Conservation (phyloP, 2,888 invertebrate species). For the Antitype chi region DNA sequence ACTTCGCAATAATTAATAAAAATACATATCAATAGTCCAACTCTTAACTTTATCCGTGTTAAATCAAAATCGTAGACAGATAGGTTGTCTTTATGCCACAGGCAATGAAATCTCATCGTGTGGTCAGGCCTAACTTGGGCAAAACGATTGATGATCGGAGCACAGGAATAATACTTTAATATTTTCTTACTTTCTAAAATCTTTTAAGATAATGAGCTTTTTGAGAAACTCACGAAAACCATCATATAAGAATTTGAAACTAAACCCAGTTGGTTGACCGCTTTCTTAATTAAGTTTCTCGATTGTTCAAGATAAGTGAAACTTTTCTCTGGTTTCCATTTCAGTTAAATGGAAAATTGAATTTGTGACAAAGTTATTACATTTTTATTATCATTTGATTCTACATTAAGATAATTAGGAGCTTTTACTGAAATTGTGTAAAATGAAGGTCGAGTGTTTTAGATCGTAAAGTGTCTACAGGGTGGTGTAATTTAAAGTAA, state of each 20-base stretch:
- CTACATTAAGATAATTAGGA: slow-evolving; percentile 49
- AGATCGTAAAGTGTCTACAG: slow-evolving; percentile 27
- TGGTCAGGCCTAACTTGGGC: not conserved
- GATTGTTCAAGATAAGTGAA: slow-evolving; percentile 37
- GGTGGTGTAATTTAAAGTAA: not conserved
- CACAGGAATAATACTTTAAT: not conserved
- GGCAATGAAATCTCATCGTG: not conserved
- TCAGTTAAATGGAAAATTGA: slow-evolving; percentile 37
- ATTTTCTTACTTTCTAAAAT: not conserved
- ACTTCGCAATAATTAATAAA: not conserved
- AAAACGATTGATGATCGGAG: not conserved
- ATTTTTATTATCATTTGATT: slow-evolving; percentile 57
- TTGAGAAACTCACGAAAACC: not conserved
- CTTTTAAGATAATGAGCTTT: slow-evolving; percentile 10
- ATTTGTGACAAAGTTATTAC: slow-evolving; percentile 41
- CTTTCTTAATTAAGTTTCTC: slow-evolving; percentile 40
- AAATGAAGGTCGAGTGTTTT: slow-evolving; percentile 29
- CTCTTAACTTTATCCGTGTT: not conserved
- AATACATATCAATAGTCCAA: not conserved
- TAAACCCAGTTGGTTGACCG: slow-evolving; percentile 29
- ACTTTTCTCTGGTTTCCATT: slow-evolving; percentile 31
- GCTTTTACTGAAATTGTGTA: slow-evolving; percentile 26
- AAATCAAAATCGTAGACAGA: not conserved
- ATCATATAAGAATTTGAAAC: slow-evolving; percentile 16
- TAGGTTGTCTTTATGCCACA: not conserved